Evolutionary conservation across 2,113 vertebrate species (phyloP), one percentile per base, ranked within the genome.

Genomic region (Antigone vipio): DNA sequence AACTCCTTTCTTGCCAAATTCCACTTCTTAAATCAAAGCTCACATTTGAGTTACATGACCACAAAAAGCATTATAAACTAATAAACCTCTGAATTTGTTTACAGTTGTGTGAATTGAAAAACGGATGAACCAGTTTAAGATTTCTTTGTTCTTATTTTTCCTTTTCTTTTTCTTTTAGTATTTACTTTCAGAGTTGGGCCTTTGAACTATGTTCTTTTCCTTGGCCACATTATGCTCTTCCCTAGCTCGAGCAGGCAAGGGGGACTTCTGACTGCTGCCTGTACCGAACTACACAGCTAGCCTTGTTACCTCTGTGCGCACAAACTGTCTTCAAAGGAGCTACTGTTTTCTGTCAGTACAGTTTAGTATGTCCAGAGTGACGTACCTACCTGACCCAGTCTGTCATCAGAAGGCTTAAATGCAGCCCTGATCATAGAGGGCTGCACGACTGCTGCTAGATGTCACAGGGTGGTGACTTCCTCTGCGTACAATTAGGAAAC

Each of bases 61-160:
- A 60, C 92, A 91, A 23, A 92, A 96, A 88, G 42, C 93, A 84
- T 91, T 97, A 93, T 55, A 93, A 95, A 89, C 79, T 91, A 96
- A 93, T 83, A 97, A 97, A 96, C 87, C n/a, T 69, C 89, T 71
- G 69, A 44, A 72, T 92, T 88, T 96, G 82, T 94, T 97, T 97
- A 89, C 44, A 42, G 71, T 71, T 83, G 42, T 92, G 15, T 91
- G 90, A 87, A 90, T 42, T 88, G 60, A 63, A 92, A 92, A 96
- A 66, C 72, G 88, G 87, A 84, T 53, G 88, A 95, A 74, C 56
- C 68, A 75, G 60, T 74, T 84, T 88, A 91, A 86, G 45, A 29
- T 73, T 81, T 85, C 86, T 96, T 94, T 97, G 90, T 83, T 95
- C 75, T 93, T 87, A 21, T 60, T 92, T 81, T 92, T 75, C 13